A percentile compares a stretch with the other conserved stretches of the same genome.
phyloP scores from a whole-genome alignment of 2,888 invertebrate species.

The Chymomyza amoena region DNA sequence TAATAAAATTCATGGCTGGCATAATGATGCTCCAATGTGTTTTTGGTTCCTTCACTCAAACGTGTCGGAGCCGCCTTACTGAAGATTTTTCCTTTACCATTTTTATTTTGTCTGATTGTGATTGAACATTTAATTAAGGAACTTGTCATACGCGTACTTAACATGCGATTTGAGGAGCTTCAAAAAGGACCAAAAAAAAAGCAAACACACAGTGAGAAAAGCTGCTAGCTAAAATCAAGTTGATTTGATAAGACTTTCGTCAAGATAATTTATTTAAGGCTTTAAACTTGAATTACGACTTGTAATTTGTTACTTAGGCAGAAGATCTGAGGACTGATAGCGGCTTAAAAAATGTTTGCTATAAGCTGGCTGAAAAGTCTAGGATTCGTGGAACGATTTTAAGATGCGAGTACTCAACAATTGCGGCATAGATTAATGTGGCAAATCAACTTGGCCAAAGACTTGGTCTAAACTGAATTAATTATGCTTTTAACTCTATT shows the following conservation, averaged over 20 bases:
- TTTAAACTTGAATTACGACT: background rate
- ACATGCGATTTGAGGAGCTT: background rate
- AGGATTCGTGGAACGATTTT: background rate
- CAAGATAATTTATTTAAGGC: background rate
- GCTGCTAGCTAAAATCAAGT: background rate
- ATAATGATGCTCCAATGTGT: conserved; percentile 48
- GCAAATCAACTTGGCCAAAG: background rate
- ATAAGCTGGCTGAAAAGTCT: background rate
- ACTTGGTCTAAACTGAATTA: background rate
- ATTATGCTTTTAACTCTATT: background rate
- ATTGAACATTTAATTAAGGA: conserved; percentile 59
- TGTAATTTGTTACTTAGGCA: background rate
- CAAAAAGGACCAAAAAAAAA: background rate
- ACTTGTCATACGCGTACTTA: conserved; percentile 13
- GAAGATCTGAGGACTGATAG: background rate
- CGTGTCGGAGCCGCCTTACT: background rate
- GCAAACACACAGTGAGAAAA: background rate
- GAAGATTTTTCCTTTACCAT: background rate
- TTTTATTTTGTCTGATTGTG: conserved; percentile 2
- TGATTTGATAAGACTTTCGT: background rate
- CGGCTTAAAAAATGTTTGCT: background rate
- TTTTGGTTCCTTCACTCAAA: background rate
- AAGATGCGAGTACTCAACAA: background rate
- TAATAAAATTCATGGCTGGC: conserved; percentile 70
- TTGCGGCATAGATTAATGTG: background rate